Conservation (phyloP, 2,888 invertebrate genomes). For the Andrena haemorrhoa region DNA sequence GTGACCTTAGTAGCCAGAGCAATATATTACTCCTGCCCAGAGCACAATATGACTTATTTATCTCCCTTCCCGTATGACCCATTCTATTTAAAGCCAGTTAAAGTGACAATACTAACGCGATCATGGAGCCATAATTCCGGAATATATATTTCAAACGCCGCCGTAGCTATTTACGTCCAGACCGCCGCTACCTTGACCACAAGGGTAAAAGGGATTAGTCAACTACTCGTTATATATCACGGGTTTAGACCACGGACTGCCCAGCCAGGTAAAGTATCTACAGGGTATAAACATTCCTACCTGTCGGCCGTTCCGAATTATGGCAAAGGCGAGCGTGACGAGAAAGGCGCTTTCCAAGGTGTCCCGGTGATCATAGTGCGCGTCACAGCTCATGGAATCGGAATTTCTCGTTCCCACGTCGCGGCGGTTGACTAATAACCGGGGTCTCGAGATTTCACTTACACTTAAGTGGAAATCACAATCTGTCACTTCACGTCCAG, state of each 20-base stretch:
- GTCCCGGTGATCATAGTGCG: constrained; percentile 22
- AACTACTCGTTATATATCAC: constrained; percentile 80
- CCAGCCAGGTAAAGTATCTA: constrained; percentile 67
- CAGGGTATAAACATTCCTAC: constrained; percentile 72
- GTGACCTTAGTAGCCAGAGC: not conserved
- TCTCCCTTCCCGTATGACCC: not conserved
- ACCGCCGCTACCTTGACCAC: constrained; percentile 53
- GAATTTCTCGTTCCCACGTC: constrained; percentile 45
- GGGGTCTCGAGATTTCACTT: not conserved
- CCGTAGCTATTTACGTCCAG: constrained; percentile 52
- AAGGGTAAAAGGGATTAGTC: constrained; percentile 77
- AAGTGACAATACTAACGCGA: constrained; percentile 30
- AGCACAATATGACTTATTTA: constrained; percentile 25
- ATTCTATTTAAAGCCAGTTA: constrained; percentile 34
- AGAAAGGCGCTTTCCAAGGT: constrained; percentile 35
- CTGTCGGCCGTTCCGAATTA: constrained; percentile 74
- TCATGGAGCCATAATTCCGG: constrained; percentile 56
- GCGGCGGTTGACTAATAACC: not conserved
- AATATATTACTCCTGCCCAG: constrained; percentile 23
- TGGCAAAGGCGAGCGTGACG: constrained; percentile 53
- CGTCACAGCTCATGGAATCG: constrained; percentile 33
- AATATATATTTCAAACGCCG: constrained; percentile 63
- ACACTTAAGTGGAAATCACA: too few relatives aligned
- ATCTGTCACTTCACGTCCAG: too few relatives aligned
- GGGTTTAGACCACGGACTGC: constrained; percentile 66